Evolutionary conservation across 2,797 vertebrate genomes (phyloP), one percentile per base, ranked within the genome.

Genomic region (Acanthurus lineatus): DNA sequence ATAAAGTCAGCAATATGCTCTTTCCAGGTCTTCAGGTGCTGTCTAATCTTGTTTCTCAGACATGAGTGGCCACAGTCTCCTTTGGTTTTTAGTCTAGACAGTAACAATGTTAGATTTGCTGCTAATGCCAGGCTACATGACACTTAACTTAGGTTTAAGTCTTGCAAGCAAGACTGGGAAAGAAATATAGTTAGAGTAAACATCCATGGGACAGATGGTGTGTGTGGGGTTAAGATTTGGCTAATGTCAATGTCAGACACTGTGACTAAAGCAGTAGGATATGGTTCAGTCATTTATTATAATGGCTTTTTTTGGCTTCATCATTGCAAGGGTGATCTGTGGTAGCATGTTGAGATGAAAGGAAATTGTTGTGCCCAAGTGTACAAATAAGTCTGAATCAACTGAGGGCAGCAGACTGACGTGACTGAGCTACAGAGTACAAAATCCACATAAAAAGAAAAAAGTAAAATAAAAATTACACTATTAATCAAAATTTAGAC

Each of bases 181-280:
- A 71, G 68, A 82, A 9, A 71, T 56, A 73, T 42, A 49, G 52
- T 58, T 19, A 12, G 67, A 14, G 16, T 17, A 42, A 82, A 65
- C 52, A 28, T 81, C 45, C 45, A 11, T 8, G 52, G 10, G 68
- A 82, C 89, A 84, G 76, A 81, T 86, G 81, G 66, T 71, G 70
- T 57, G 48, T 65, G 32, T 15, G 58, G 52, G 65, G 65, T 77
- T 84, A 69, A 62, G 45, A 51, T 86, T 73, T 76, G 38, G 84
- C 38, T 16, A 25, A 56, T 52, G 69, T 22, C 59, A 48, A 79
- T 83, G 79, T 80, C 72, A 79, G 85, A 69, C 69, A 76, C 61
- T 19, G 32, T 73, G 47, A 61, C 63, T 3, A 1, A 14, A 49
- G 19, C 53, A 44, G 19, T 65, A 56, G 17, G 42, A 32, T 58